Evolutionary conservation across 2,888 invertebrate species (phyloP).

Genomic region (Mamestra brassicae): DNA sequence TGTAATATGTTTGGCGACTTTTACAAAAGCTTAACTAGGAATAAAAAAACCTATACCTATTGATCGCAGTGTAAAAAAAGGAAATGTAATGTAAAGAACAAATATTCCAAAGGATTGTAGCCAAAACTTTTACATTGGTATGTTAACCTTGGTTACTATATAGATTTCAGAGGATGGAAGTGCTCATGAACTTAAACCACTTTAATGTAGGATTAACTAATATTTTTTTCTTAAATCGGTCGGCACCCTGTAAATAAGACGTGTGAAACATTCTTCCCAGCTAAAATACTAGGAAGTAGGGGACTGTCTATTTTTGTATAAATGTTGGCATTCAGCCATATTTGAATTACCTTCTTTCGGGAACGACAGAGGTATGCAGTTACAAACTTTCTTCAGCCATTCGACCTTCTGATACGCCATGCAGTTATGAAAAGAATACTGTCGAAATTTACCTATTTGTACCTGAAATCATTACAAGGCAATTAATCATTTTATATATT

Average conservation of each 20-base stretch:
- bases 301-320: too few species aligned
- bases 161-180: too few species aligned
- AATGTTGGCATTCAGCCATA: too few species aligned
- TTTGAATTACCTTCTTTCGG: slow-evolving; percentile 78
- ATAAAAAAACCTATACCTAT: neutral
- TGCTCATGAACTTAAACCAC: too few species aligned
- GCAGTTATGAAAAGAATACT: slow-evolving; percentile 93
- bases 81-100: too few species aligned
- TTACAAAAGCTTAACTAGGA: neutral
- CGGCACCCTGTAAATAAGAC: neutral
- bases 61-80: neutral
- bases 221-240: neutral
- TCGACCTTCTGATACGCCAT: slow-evolving; percentile 90
- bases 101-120: too few species aligned
- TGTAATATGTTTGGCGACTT: neutral
- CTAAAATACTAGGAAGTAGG: too few species aligned
- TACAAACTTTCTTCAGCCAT: slow-evolving; percentile 86
- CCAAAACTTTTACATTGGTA: too few species aligned
- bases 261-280: too few species aligned
- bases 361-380: slow-evolving; percentile 92
- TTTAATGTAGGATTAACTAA: too few species aligned
- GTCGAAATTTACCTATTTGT: slow-evolving; percentile 76
- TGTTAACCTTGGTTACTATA: too few species aligned
- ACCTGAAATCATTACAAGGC: slow-evolving; percentile 73
- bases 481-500: neutral